Conservation (phyloP, 2,888 invertebrate genomes). For the Galerucella calmariensis region DNA sequence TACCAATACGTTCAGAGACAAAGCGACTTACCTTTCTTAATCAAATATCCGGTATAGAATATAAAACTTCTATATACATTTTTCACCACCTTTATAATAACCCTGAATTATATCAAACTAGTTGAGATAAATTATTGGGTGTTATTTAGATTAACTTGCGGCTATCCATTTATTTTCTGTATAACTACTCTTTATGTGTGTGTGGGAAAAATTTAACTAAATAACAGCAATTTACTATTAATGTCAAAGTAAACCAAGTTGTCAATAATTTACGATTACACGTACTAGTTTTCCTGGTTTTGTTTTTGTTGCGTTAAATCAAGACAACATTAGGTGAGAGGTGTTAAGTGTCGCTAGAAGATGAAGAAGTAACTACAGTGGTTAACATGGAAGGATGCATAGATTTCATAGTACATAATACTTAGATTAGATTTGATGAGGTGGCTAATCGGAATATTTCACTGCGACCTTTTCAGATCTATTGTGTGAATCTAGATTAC, state of each 20-base stretch:
- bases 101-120: background rate
- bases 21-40: no score
- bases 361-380: no score
- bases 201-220: conserved; percentile 1
- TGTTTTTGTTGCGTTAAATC: background rate
- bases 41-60: no score
- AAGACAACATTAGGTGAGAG: background rate
- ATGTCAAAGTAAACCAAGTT: conserved; percentile 3
- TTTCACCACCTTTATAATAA: background rate
- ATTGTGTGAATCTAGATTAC: no score
- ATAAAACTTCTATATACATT: background rate
- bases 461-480: no score
- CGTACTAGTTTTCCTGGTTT: background rate
- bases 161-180: conserved; percentile 15
- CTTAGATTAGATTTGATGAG: no score
- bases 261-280: background rate
- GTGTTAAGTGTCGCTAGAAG: no score
- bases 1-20: no score
- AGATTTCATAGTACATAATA: no score
- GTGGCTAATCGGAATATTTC: no score
- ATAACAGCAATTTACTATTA: background rate
- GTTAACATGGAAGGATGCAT: no score
- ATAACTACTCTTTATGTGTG: background rate
- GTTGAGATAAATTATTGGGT: conserved; percentile 5
- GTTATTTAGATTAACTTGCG: conserved; percentile 12